phyloP scores from a whole-genome alignment of 2,888 invertebrate genomes.

The Digitonthophagus gazella region DNA sequence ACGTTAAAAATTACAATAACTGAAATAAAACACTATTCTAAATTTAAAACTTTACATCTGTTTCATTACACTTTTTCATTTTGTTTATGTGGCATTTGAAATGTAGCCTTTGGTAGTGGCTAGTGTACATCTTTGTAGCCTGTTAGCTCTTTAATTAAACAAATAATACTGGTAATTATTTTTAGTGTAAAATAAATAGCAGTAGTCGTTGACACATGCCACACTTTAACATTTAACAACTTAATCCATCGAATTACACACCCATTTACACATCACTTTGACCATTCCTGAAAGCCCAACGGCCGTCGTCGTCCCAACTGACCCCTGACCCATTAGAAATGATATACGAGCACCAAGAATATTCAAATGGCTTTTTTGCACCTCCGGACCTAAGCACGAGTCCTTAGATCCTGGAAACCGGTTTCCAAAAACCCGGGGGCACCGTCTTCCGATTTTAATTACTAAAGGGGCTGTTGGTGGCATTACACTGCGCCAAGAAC shows the following conservation, averaged over 20 bases:
- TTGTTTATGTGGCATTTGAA: no score
- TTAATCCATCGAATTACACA: slow-evolving; percentile 5
- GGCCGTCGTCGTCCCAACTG: slow-evolving; percentile 8
- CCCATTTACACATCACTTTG: slow-evolving; percentile 3
- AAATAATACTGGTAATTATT: no score
- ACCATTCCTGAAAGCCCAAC: slow-evolving; percentile 4
- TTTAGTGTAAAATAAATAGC: no score
- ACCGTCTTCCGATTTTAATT: slow-evolving; percentile 9
- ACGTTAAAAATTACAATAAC: no score
- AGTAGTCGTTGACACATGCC: no score
- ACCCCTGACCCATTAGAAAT: slow-evolving; percentile 10
- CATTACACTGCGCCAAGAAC: background rate
- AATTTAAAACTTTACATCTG: no score
- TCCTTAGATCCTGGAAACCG: background rate
- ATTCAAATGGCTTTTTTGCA: slow-evolving; percentile 2
- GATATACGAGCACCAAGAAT: slow-evolving; percentile 3
- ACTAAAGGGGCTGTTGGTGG: background rate
- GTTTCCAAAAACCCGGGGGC: background rate
- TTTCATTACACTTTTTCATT: no score
- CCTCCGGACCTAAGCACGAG: slow-evolving; percentile 5
- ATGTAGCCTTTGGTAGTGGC: no score
- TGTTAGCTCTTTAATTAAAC: no score
- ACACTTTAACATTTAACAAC: background rate
- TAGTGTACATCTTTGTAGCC: no score
- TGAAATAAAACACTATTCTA: no score